Conservation (phyloP, 2,113 vertebrate species). For the Sylvilagus bachmani region DNA sequence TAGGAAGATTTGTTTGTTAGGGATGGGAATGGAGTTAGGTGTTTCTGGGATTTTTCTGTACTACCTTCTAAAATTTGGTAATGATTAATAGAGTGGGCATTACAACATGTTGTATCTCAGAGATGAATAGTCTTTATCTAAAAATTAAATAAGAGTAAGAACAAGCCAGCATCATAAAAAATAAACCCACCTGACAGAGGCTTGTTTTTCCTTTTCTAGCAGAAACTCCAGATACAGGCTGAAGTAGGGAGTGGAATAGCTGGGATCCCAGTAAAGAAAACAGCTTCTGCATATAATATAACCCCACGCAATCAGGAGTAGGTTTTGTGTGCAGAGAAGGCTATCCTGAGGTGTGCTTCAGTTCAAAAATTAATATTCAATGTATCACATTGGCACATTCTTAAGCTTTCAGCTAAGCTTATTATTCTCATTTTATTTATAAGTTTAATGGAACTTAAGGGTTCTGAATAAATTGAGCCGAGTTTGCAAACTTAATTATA, state of each 20-base stretch:
- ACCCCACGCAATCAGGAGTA: not conserved
- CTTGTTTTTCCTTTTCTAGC: conserved; percentile 33
- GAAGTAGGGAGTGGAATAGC: not conserved
- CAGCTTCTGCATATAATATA: not conserved
- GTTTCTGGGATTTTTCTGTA: not conserved
- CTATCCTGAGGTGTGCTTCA: not conserved
- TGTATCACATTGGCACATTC: not conserved
- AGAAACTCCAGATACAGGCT: not conserved
- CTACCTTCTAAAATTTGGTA: not conserved
- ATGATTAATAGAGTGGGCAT: not conserved
- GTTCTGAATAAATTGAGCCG: conserved; percentile 20
- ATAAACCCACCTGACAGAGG: not conserved
- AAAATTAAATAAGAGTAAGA: conserved; percentile 16
- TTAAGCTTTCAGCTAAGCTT: not conserved
- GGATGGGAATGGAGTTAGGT: not conserved
- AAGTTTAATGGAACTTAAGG: conserved; percentile 34
- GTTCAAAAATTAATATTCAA: not conserved
- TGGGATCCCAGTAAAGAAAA: not conserved
- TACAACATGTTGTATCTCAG: not conserved
- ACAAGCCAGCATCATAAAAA: not conserved
- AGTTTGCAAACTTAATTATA: conserved; percentile 40
- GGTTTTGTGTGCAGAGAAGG: not conserved
- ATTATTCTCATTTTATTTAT: conserved; percentile 51
- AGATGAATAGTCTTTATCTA: not conserved
- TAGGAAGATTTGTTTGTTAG: not conserved